Evolutionary conservation across 2,888 invertebrate species (phyloP), one percentile per base, ranked within the genome.

Genomic region (Lepas anatifera): DNA sequence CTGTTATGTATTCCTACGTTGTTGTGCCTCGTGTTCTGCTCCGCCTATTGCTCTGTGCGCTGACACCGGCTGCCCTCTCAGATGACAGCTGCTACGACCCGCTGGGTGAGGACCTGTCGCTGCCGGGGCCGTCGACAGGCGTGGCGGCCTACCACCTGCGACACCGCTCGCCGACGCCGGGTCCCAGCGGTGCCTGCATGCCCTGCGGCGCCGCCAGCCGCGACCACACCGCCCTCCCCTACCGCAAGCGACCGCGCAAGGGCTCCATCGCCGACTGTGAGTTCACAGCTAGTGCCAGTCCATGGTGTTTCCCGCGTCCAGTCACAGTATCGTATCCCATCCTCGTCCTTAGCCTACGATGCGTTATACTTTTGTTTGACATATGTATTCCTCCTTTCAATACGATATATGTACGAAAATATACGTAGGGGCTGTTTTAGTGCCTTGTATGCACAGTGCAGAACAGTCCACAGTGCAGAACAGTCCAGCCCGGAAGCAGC

Each of bases 231-330:
- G 25, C 25, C 13, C 64, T 64, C 37, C 64, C 64, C 11, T 64
- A 64, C 39, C 13, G 64, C 3, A 64, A 64, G 22, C 64, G 64
- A 25, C 64, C 64, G 25, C 64, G 64, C 64, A 64, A 64, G 39
- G n/a, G 37, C n/a, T 39, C 64, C 64, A n/a, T 64, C 6, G 25
- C 25, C 10, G 37, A 64, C 1, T 10, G 37, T 64, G 16, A 22
- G 64, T 58, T 18, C 32, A n/a, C n/a, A n/a, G n/a, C n/a, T 18
- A 32, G 58, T n/a, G 18, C 29, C 18, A 3, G 46, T 7, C 3
- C 11, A 46, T 18, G 22, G 46, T 10, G 46, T 43, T 43, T 46
- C 18, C 46, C 46, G n/a, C n/a, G n/a, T n/a, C n/a, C n/a, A n/a
- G n/a, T n/a, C n/a, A n/a, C n/a, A n/a, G n/a, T n/a, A n/a, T n/a